Conservation (phyloP, 2,797 vertebrate species). For the Pempheris klunzingeri region DNA sequence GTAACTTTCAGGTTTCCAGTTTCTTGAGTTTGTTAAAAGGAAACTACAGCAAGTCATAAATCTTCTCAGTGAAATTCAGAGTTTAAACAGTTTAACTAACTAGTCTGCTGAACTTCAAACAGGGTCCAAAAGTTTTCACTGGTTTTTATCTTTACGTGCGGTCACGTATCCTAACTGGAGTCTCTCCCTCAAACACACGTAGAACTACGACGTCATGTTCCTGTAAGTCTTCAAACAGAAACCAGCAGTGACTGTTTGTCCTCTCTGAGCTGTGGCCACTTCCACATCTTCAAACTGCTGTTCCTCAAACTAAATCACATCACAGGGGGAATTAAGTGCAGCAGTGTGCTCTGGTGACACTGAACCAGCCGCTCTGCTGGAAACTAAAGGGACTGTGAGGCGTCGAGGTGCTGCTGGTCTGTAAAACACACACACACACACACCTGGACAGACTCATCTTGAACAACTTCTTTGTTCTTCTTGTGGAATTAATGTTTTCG, state of each 20-base stretch:
- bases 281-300: slow-evolving; percentile 7
- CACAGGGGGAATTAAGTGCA: neutral
- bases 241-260: no score
- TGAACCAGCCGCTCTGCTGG: neutral
- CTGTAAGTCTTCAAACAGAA: neutral
- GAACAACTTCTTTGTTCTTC: neutral
- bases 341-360: neutral
- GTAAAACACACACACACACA: neutral
- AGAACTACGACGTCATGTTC: neutral
- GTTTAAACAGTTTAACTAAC: no score
- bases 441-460: no score
- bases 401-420: no score
- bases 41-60: neutral
- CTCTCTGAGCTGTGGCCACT: neutral
- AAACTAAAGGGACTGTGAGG: neutral
- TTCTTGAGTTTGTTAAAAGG: no score
- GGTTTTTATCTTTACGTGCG: neutral
- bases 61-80: neutral
- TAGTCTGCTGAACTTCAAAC: no score
- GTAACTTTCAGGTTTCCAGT: no score
- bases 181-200: no score
- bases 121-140: no score
- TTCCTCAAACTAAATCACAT: neutral
- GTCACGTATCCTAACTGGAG: no score
- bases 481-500: neutral